A percentile compares a stretch with the other conserved stretches of the same genome.
These are phyloP conservation scores for Apamea sordens DNA, from an alignment of 2,888 invertebrate species.

Conservation along the genomic window DNA sequence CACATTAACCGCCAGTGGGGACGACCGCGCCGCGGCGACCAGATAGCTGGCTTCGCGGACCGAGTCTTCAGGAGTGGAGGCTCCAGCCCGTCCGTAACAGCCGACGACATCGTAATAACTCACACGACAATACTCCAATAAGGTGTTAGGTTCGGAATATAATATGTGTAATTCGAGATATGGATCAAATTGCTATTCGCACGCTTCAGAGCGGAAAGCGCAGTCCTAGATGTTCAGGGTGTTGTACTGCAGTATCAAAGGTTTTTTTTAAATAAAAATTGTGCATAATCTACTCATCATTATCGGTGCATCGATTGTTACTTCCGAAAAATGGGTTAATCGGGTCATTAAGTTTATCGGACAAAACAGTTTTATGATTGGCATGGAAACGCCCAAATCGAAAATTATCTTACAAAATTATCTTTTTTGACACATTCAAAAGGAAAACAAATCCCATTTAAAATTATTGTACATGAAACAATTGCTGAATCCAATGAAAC, in stretches of 20 bases:
- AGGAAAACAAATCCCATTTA: neutral
- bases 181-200: conserved; percentile 82
- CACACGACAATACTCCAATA: conserved; percentile 71
- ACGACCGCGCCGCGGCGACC: conserved; percentile 85
- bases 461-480: neutral
- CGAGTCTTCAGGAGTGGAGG: conserved; percentile 67
- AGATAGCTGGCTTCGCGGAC: conserved; percentile 76
- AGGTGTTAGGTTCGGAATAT: conserved; percentile 82
- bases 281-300: neutral
- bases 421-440: neutral
- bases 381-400: conserved; percentile 1
- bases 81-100: conserved; percentile 76
- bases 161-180: conserved; percentile 83
- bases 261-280: conserved; percentile 14
- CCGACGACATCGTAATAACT: conserved; percentile 83
- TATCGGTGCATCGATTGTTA: neutral
- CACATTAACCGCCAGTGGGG: conserved; percentile 90
- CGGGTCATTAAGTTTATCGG: neutral
- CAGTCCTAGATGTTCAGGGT: conserved; percentile 73
- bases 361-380: neutral
- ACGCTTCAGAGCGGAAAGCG: conserved; percentile 84
- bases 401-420: neutral
- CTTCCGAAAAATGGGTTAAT: neutral
- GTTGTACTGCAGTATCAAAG: conserved; percentile 50
- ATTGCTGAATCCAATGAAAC: conserved; percentile 1